A percentile compares a stretch with the other conserved stretches of the same genome.
Evolutionary conservation across 2,797 vertebrate species (phyloP).

Genomic region (Eleutherodactylus coqui): DNA sequence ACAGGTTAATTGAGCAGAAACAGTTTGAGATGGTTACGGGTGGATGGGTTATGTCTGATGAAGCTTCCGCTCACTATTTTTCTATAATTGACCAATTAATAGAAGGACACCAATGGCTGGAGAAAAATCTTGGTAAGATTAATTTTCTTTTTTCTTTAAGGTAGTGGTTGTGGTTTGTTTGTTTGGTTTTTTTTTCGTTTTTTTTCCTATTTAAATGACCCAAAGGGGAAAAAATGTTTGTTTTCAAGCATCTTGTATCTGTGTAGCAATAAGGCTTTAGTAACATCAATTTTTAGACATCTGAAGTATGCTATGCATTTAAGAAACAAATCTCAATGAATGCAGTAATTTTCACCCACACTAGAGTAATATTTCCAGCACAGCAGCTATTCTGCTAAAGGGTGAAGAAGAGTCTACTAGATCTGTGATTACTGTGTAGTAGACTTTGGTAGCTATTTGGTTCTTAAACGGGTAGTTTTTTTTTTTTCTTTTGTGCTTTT

Average conservation of each 20-base stretch:
- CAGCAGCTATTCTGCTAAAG: no score
- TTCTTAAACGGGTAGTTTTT: no score
- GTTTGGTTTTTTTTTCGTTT: no score
- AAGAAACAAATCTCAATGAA: not conserved
- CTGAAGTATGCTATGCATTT: not conserved
- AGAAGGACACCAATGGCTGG: conserved; percentile 94
- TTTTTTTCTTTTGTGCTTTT: no score
- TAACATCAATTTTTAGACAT: not conserved
- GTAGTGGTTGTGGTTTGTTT: no score
- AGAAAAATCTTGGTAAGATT: conserved; percentile 81
- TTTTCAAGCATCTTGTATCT: not conserved
- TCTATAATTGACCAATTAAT: conserved; percentile 88
- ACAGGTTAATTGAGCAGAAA: conserved; percentile 83
- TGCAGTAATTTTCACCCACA: not conserved
- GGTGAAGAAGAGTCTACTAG: no score
- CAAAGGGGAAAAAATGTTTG: not conserved
- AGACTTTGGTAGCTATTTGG: no score
- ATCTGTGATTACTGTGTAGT: no score
- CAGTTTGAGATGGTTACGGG: conserved; percentile 92
- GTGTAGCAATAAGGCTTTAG: not conserved
- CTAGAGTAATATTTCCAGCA: no score
- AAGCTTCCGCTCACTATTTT: conserved; percentile 90
- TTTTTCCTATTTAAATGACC: not conserved
- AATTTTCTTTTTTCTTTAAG: not conserved
- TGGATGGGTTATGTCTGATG: conserved; percentile 95